Conservation (phyloP, 2,113 vertebrate genomes). For the Falcunculus frontatus region DNA sequence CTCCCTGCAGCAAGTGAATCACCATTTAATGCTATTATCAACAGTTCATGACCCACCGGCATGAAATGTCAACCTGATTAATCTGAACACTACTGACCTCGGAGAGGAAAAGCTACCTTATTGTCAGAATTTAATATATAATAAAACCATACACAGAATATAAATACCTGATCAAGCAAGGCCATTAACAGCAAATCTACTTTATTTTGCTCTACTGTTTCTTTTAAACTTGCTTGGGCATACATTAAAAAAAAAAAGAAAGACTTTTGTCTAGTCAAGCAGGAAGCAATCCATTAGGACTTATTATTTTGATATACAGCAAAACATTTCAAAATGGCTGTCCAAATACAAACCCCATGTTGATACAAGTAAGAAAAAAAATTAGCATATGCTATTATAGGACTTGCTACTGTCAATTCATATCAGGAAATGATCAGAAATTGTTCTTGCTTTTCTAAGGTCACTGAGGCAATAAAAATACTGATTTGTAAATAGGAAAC, state of each 20-base stretch:
- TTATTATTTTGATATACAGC: constrained; percentile 23
- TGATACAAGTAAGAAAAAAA: constrained; percentile 22
- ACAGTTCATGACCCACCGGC: constrained; percentile 81
- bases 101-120: constrained; percentile 58
- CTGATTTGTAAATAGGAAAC: not conserved
- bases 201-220: not conserved
- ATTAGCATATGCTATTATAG: not conserved
- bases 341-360: constrained; percentile 32
- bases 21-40: constrained; percentile 83
- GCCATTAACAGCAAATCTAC: constrained; percentile 9
- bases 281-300: constrained; percentile 36
- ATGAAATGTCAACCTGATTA: constrained; percentile 82
- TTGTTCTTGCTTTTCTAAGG: constrained; percentile 12
- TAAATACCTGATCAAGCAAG: constrained; percentile 33
- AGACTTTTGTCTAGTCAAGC: constrained; percentile 8
- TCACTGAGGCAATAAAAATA: constrained; percentile 31
- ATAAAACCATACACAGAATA: constrained; percentile 48
- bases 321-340: constrained; percentile 46
- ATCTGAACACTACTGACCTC: constrained; percentile 77
- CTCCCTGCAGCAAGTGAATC: constrained; percentile 75
- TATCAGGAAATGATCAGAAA: constrained; percentile 15
- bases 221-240: not conserved
- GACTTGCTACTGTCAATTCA: not conserved
- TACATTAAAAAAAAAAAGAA: not conserved
- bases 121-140: constrained; percentile 52